Evolutionary conservation across 2,888 invertebrate genomes (phyloP).

Genomic region (Hartigia nigra): DNA sequence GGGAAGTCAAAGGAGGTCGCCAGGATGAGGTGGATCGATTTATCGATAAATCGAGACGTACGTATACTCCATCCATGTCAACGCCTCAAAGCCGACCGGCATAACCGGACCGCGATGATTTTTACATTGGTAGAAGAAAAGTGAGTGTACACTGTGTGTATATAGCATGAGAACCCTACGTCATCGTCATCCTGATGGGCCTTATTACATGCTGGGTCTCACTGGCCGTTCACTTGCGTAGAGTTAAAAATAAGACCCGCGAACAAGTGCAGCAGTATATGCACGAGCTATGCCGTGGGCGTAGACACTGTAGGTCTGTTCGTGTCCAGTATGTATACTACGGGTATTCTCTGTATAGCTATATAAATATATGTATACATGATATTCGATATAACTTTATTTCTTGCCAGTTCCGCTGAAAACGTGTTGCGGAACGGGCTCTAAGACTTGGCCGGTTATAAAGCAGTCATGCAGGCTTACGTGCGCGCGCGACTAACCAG

Average conservation of each 20-base stretch:
- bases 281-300: constrained; percentile 1
- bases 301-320: neutral
- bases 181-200: neutral
- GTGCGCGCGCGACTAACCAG: constrained; percentile 13
- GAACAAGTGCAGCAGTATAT: constrained; percentile 34
- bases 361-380: neutral
- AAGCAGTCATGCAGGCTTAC: constrained; percentile 6
- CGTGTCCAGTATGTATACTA: neutral
- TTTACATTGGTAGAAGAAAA: neutral
- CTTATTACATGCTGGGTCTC: neutral
- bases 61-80: neutral
- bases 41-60: neutral
- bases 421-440: neutral
- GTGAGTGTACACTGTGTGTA: neutral
- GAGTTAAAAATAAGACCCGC: constrained; percentile 18
- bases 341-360: neutral
- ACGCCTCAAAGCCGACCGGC: neutral
- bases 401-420: neutral
- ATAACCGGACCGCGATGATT: neutral
- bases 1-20: neutral
- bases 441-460: neutral
- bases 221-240: neutral
- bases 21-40: neutral
- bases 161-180: neutral
- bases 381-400: neutral